Base-by-base conservation (phyloP, 2,113 vertebrate genomes). In the Rhinoderma darwinii region DNA sequence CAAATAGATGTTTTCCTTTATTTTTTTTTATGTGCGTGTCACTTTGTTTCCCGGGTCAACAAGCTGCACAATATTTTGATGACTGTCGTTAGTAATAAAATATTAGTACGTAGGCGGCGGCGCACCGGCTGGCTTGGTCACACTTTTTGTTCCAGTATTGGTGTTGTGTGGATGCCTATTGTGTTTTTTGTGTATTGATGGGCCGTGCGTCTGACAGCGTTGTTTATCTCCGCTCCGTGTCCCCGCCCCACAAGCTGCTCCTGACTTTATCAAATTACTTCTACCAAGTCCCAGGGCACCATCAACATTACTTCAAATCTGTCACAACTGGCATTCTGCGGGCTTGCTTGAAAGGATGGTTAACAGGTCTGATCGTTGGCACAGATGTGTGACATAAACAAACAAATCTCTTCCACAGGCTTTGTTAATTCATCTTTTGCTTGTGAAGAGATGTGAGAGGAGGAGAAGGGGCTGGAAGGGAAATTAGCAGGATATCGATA, bases 301-400 rank as follows among this genome's bases (percentile, higher is more conserved):
- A 88, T 90, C 92, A 88, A 63, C 91, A 88, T 89, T 88, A 82
- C 91, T 91, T 88, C 91, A 93, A 92, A 93, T 94, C 93, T 94
- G 93, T 94, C 92, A 93, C 91, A 92, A 92, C 90, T 93, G 94
- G 93, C 92, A 95, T 91, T 90, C 93, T 93, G 68, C 91, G 91
- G 88, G 32, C 89, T 90, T 91, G 91, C 92, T 89, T 92, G 92
- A 90, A 93, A 94, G 90, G 89, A 88, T 74, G 88, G 92, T 84
- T 93, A 91, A 93, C 91, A 63, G 89, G 87, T 89, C 59, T 86
- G 89, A 88, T 86, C 14, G 30, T 87, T 0, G 0, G 89, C 88
- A 89, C 89, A 91, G 92, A 88, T 87, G 89, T 86, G 87, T 89
- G 82, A 70, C 78, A 15, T 30, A 91, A 87, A 86, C 87, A 91